A percentile compares a stretch with the other conserved stretches of the same genome.
phyloP scores from a whole-genome alignment of 2,797 vertebrate genomes.

The Coracias cyanogaster region DNA sequence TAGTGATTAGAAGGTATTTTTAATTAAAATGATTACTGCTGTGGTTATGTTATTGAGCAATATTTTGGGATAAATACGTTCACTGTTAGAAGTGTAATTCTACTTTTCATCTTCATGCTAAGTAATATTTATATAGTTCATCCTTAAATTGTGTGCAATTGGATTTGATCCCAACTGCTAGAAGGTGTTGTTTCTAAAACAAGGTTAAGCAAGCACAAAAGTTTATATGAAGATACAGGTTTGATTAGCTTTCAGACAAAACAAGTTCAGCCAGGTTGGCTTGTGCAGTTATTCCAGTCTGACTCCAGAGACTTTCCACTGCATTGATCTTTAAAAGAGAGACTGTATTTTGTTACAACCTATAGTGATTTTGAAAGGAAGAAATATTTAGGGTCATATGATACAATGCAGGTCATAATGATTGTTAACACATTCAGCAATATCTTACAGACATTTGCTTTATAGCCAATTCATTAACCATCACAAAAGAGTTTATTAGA shows the following conservation, averaged over 20 bases:
- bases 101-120: slow-evolving; percentile 71
- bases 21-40: slow-evolving; percentile 78
- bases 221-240: slow-evolving; percentile 72
- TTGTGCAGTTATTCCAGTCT: slow-evolving; percentile 39
- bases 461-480: neutral
- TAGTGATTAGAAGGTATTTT: slow-evolving; percentile 54
- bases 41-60: slow-evolving; percentile 74
- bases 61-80: slow-evolving; percentile 75
- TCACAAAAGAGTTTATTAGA: neutral
- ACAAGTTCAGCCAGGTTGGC: slow-evolving; percentile 77
- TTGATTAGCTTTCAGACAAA: slow-evolving; percentile 76
- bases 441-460: neutral
- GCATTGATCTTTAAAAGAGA: slow-evolving; percentile 13
- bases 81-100: slow-evolving; percentile 66
- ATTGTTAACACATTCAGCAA: neutral
- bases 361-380: slow-evolving; percentile 34
- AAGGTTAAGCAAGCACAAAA: slow-evolving; percentile 80
- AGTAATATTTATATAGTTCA: slow-evolving; percentile 70
- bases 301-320: slow-evolving; percentile 55
- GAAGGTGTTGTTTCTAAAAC: slow-evolving; percentile 78
- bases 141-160: slow-evolving; percentile 72
- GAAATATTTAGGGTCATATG: neutral
- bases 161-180: slow-evolving; percentile 72
- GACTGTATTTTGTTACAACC: slow-evolving; percentile 31
- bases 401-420: neutral